A percentile compares a stretch with the other conserved stretches of the same genome.
These are phyloP conservation scores for Zeus faber DNA, from an alignment of 2,113 vertebrate species.

Conservation along the genomic window DNA sequence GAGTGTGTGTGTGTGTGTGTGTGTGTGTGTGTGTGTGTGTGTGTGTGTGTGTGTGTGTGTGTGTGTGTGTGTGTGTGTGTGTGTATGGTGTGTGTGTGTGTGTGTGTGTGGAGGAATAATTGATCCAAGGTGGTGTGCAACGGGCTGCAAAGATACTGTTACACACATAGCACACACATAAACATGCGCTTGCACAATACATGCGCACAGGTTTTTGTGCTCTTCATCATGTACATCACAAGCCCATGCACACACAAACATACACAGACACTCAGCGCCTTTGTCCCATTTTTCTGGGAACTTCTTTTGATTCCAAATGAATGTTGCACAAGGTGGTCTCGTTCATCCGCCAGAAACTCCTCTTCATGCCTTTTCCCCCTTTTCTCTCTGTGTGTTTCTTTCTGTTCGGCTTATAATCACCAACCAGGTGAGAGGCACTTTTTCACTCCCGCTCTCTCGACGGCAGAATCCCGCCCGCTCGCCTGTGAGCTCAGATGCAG, in stretches of 20 bases:
- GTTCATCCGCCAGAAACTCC: no score
- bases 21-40: not conserved
- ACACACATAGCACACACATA: slow-evolving; percentile 13
- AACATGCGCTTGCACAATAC: slow-evolving; percentile 1
- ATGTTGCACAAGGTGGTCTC: no score
- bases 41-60: not conserved
- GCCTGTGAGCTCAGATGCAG: slow-evolving; percentile 47
- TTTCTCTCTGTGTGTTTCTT: not conserved
- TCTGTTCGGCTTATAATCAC: no score
- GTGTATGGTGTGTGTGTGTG: slow-evolving; percentile 34
- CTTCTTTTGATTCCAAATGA: no score
- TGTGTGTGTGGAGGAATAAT: slow-evolving; percentile 4
- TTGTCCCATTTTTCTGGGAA: no score
- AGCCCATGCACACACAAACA: no score
- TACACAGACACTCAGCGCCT: no score
- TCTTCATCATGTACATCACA: no score
- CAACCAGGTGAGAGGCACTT: no score
- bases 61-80: not conserved
- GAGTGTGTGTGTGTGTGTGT: not conserved
- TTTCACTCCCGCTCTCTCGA: slow-evolving; percentile 8
- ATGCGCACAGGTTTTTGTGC: not conserved
- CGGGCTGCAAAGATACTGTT: slow-evolving; percentile 22
- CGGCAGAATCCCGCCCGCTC: slow-evolving; percentile 28
- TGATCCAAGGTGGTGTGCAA: slow-evolving; percentile 28
- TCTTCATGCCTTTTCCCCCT: no score